Percentiles rank a stretch among this genome's conserved stretches.
Conservation (phyloP, 2,113 vertebrate species). For the Scartelaos histophorus region DNA sequence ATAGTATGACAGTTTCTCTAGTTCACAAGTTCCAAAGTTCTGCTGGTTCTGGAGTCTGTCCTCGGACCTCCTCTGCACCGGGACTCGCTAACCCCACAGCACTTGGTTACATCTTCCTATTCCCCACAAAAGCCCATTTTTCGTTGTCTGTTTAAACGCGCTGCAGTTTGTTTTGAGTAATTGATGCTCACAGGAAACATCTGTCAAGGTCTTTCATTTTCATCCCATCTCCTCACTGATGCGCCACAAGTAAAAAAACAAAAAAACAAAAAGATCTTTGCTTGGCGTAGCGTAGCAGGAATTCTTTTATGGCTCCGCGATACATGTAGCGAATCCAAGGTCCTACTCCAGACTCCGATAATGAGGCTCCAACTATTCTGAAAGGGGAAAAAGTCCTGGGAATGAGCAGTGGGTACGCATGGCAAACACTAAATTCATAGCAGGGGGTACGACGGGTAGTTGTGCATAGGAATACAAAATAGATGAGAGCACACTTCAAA, state of each 20-base stretch:
- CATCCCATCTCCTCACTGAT: background rate
- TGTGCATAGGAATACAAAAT: constrained; percentile 41
- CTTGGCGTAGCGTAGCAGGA: background rate
- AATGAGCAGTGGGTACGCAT: constrained; percentile 26
- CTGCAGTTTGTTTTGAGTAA: background rate
- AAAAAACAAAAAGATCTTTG: background rate
- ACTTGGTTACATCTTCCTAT: background rate
- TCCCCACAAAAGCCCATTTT: background rate
- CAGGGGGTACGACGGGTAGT: constrained; percentile 44
- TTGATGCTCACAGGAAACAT: constrained; percentile 9
- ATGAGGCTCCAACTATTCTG: constrained; percentile 19
- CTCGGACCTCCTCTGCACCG: background rate
- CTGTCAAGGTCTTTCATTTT: constrained; percentile 17
- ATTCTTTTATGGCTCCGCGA: background rate
- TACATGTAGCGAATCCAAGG: background rate
- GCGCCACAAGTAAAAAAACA: background rate
- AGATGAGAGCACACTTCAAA: constrained; percentile 21
- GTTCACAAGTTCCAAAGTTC: background rate
- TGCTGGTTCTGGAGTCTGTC: background rate
- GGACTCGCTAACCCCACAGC: background rate
- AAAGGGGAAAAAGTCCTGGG: constrained; percentile 28
- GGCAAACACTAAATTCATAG: constrained; percentile 53
- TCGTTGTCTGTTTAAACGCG: constrained; percentile 2
- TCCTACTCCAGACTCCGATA: constrained; percentile 4
- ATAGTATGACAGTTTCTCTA: too few relatives aligned